Evolutionary conservation across 2,797 vertebrate species (phyloP).

Genomic region (Malurus leucopterus): DNA sequence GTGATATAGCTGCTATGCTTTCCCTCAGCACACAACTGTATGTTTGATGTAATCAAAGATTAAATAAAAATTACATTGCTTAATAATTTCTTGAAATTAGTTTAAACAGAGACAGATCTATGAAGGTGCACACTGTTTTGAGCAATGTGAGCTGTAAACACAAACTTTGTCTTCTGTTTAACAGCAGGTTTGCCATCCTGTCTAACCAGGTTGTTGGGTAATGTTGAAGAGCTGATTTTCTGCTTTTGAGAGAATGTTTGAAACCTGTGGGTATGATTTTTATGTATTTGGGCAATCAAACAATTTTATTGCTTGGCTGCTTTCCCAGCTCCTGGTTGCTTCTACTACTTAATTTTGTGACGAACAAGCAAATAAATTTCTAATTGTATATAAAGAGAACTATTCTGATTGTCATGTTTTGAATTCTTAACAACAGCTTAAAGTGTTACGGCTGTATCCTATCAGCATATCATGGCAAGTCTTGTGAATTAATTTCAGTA

Average conservation of each 20-base stretch:
- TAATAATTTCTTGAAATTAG: conserved; percentile 9
- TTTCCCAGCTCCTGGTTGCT: conserved; percentile 32
- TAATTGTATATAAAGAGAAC: conserved; percentile 11
- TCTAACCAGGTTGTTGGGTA: not conserved
- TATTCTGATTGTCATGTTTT: conserved; percentile 48
- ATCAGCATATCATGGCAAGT: conserved; percentile 28
- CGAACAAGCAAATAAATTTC: conserved; percentile 41
- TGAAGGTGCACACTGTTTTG: not conserved
- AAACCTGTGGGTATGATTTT: conserved; percentile 41
- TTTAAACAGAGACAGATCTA: not conserved
- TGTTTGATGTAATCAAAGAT: not conserved
- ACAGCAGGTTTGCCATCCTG: not conserved
- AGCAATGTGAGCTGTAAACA: not conserved
- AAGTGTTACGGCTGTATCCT: conserved; percentile 12
- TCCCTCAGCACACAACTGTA: not conserved
- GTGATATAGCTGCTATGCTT: not conserved
- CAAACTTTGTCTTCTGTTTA: not conserved
- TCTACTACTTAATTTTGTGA: conserved; percentile 31
- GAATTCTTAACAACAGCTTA: conserved; percentile 40
- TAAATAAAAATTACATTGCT: not conserved
- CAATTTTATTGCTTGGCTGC: conserved; percentile 45
- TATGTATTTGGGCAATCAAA: conserved; percentile 31
- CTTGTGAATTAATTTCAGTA: conserved; percentile 48
- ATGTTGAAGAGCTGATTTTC: conserved; percentile 21
- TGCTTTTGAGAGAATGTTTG: conserved; percentile 41